phyloP scores from a whole-genome alignment of 1,140 invertebrate genomes.

The Cepaea nemoralis region DNA sequence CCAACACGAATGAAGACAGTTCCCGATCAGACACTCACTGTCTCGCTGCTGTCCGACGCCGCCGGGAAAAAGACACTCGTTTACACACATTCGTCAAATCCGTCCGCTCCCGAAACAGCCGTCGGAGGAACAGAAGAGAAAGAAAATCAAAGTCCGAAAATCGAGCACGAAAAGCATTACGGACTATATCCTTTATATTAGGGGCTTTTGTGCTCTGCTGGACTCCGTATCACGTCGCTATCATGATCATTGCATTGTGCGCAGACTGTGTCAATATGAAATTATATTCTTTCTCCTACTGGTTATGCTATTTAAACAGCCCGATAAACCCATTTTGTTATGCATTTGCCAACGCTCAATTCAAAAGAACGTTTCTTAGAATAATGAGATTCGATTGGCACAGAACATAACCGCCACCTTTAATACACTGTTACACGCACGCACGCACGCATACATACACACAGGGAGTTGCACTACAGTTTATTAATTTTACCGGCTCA shows the following conservation, averaged over 20 bases:
- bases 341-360: slow-evolving; percentile 98
- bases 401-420: slow-evolving; percentile 59
- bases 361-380: slow-evolving; percentile 93
- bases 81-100: slow-evolving; percentile 64
- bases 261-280: slow-evolving; percentile 86
- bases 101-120: slow-evolving; percentile 56
- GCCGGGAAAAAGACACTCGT: slow-evolving; percentile 40
- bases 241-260: slow-evolving; percentile 96
- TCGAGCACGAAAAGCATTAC: slow-evolving; percentile 95
- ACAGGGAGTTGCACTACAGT: too few species aligned
- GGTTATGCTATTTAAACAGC: slow-evolving; percentile 98
- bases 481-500: too few species aligned
- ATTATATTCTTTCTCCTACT: slow-evolving; percentile 98
- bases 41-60: slow-evolving; percentile 20
- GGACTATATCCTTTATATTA: slow-evolving; percentile 98
- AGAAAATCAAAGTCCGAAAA: slow-evolving; percentile 97
- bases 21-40: slow-evolving; percentile 24
- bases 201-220: slow-evolving; percentile 98
- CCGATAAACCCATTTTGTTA: slow-evolving; percentile 99
- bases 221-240: slow-evolving; percentile 97
- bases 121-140: slow-evolving; percentile 73
- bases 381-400: slow-evolving; percentile 69
- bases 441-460: too few species aligned
- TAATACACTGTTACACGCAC: too few species aligned
- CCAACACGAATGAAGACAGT: slow-evolving; percentile 39